Base-by-base conservation (phyloP, 2,113 vertebrate genomes). In the Megalops atlanticus region DNA sequence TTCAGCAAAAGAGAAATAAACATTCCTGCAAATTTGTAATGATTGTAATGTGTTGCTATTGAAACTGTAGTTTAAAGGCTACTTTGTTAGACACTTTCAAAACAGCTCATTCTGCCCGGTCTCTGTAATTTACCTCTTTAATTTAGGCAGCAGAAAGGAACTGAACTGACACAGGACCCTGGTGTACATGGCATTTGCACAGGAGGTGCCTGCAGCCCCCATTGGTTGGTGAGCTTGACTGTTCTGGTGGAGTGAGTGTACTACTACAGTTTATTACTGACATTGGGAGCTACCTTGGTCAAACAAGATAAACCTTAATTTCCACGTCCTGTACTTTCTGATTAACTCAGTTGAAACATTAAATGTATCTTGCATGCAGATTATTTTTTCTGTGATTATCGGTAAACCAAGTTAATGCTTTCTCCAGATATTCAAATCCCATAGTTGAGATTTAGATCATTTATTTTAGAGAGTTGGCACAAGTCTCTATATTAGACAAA, bases 1-100 rank as follows among this genome's bases (percentile, higher is more conserved):
- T 81, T 80, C 82, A 89, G 88, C 69, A 14, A 15, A 71, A 38
- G 1, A 4, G 5, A 71, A 71, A 38, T 71, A 71, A 71, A 36
- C 31, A 71, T 38, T 12, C 31, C 7, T 33, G 64, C 5, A 69
- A n/a, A 36, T 36, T 18, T 36, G 33, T 38, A 36, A 71, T 16
- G 69, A 18, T 18, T 15, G 33, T 71, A 27, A 35, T 70, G 52
- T 27, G 24, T 64, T 31, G 2, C 3, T 31, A 27, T 64, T 64
- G 58, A 64, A 64, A n/a, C 58, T 64, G 58, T 11, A 64, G 58
- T 11, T 64, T 64, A 31, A 10, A n/a, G 58, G 58, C 12, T n/a
- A 27, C 24, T 64, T 64, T 58, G 4, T 58, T n/a, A 64, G 10
- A 64, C 31, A 24, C 58, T n/a, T 31, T n/a, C n/a, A n/a, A n/a